These are phyloP conservation scores for Sebastolobus alascanus DNA, from an alignment of 2,797 vertebrate genomes.

Conservation along the genomic window DNA sequence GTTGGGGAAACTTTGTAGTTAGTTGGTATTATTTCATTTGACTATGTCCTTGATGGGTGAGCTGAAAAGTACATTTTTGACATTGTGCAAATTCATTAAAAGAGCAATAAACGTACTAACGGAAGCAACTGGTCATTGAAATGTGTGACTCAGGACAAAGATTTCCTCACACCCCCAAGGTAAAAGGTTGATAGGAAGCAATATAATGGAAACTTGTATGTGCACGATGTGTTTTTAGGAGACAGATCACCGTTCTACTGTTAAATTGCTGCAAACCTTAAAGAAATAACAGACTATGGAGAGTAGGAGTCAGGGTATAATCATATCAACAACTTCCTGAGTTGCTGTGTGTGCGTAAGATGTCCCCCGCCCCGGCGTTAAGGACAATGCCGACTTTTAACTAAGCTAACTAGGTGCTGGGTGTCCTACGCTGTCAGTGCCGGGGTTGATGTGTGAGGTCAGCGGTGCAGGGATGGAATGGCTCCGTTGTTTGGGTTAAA, in stretches of 20 bases:
- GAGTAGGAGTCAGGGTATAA: neutral
- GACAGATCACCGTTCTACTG: neutral
- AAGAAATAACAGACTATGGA: neutral
- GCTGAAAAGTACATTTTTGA: constrained; percentile 5
- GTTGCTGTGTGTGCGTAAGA: neutral
- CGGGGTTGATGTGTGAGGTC: constrained; percentile 52
- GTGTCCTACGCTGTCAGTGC: constrained; percentile 56
- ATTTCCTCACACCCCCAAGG: neutral
- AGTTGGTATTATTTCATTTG: neutral
- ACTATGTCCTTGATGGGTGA: neutral
- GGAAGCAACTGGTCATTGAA: neutral
- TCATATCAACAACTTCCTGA: neutral
- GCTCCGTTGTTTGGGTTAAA: constrained; percentile 38
- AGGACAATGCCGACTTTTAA: constrained; percentile 59
- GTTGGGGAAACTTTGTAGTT: neutral
- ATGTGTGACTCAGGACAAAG: neutral
- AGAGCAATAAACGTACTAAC: neutral
- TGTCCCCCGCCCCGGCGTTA: constrained; percentile 1
- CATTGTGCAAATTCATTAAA: neutral
- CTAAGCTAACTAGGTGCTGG: constrained; percentile 51
- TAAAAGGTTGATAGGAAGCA: neutral
- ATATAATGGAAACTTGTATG: neutral
- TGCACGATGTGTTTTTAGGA: neutral
- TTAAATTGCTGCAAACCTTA: neutral
- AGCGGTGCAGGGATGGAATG: constrained; percentile 1